phyloP scores from a whole-genome alignment of 2,888 invertebrate genomes.

The Galeruca laticollis region DNA sequence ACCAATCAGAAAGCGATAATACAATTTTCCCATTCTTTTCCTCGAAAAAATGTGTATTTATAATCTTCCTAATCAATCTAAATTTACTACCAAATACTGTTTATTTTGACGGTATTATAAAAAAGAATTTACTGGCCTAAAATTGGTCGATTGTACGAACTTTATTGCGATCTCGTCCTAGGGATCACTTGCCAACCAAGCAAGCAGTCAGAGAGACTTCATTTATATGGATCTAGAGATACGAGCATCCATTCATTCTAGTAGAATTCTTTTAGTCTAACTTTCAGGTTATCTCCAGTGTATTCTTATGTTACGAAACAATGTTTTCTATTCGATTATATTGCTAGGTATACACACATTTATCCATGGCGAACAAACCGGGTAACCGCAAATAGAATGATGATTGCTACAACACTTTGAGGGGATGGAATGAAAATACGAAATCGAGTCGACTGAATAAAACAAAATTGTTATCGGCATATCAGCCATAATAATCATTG shows the following conservation, averaged over 20 bases:
- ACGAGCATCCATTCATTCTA: slow-evolving; percentile 36
- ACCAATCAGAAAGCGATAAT: too few relatives aligned
- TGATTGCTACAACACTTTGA: too few relatives aligned
- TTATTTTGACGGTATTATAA: not conserved
- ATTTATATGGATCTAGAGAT: slow-evolving; percentile 49
- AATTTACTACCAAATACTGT: not conserved
- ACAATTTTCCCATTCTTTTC: too few relatives aligned
- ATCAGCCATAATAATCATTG: too few relatives aligned
- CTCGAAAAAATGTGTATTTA: too few relatives aligned
- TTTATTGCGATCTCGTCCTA: not conserved
- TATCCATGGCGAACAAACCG: not conserved
- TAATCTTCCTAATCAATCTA: too few relatives aligned
- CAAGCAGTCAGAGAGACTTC: slow-evolving; percentile 40
- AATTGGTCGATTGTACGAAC: not conserved
- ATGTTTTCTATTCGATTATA: slow-evolving; percentile 1
- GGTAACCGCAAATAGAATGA: not conserved
- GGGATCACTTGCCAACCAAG: slow-evolving; percentile 13
- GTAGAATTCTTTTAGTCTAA: slow-evolving; percentile 19
- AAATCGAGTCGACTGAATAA: too few relatives aligned
- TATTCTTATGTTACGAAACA: slow-evolving; percentile 30
- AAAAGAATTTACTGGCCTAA: not conserved
- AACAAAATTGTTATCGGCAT: too few relatives aligned
- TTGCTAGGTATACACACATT: slow-evolving; percentile 3
- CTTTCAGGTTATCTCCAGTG: slow-evolving; percentile 22
- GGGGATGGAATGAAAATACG: too few relatives aligned